Evolutionary conservation across 2,888 invertebrate genomes (phyloP), one percentile per base, ranked within the genome.

Genomic region (Mesorhabditis belari): DNA sequence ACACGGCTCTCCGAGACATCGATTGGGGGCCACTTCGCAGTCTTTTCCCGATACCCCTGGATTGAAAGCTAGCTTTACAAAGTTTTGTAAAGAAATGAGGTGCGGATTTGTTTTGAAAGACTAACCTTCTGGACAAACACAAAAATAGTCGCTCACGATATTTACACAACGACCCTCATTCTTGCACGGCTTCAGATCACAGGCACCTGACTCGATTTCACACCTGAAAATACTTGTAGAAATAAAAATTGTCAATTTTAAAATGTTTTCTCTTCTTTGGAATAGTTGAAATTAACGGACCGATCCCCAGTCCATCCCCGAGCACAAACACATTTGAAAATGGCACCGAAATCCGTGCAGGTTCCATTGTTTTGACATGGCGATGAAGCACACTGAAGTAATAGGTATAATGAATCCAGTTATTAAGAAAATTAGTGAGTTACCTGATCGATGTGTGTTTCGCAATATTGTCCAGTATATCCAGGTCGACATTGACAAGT

Each of bases 11-110:
- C 92, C 92, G 64, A 92, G 90, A 81, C 92, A 92, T 68, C 94
- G 87, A 83, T 94, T 92, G 3, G 94, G 94, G 0, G 94, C 92
- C 0, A 92, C 92, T 83, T 94, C 93, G 82, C 95, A 95, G 81
- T 92, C 90, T 83, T 94, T 93, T 9, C 94, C 95, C 79, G 93
- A 93, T 0, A 93, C 94, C 74, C 94, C 93, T 67, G 21, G 23
- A 49, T 21, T 9, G 24, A 29, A 3, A 65, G 29, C 49, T 67
- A 65, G 24, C 29, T 58, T 1, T n/a, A 49, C 49, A 5, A 12
- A 12, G n/a, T 44, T n/a, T 44, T 44, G 9, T 1, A 35, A 35
- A 35, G 44, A 35, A 35, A 35, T 35, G n/a, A 35, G 44, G 9
- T 19, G 51, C 51, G 51, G n/a, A 19, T 21, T 9, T 51, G 51